A percentile compares a stretch with the other conserved stretches of the same genome.
Evolutionary conservation across 2,113 vertebrate species (phyloP).

Genomic region (Planiliza haematocheilus): DNA sequence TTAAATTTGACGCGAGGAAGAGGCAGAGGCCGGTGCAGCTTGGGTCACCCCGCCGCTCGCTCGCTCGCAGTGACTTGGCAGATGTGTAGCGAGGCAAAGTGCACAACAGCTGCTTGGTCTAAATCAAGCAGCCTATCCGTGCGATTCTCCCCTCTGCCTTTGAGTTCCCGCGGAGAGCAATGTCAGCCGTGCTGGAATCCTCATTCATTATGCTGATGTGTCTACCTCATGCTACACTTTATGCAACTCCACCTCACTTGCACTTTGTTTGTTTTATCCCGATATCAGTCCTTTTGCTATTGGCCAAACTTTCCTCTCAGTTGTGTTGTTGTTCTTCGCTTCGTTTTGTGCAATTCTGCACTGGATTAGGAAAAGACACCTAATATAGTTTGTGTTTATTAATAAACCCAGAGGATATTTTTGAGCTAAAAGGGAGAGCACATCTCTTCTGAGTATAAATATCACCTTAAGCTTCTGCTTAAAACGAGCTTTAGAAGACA

Average conservation of each 20-base stretch:
- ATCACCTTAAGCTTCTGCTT: constrained; percentile 42
- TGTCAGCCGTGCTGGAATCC: constrained; percentile 78
- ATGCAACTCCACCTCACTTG: constrained; percentile 1
- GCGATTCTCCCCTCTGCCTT: constrained; percentile 72
- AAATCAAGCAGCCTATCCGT: constrained; percentile 71
- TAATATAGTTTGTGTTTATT: constrained; percentile 44
- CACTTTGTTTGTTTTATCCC: neutral
- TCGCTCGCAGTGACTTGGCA: constrained; percentile 76
- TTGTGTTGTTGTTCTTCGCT: constrained; percentile 8
- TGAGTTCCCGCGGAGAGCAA: constrained; percentile 80
- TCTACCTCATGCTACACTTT: constrained; percentile 8
- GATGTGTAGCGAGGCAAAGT: constrained; percentile 66
- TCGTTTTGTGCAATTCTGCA: neutral
- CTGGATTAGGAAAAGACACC: neutral
- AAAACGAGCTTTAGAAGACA: constrained; percentile 44
- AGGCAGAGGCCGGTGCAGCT: constrained; percentile 3
- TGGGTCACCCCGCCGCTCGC: constrained; percentile 66
- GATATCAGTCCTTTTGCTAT: neutral
- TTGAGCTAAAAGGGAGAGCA: constrained; percentile 20
- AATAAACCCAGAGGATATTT: constrained; percentile 47
- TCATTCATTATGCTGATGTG: constrained; percentile 72
- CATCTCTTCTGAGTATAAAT: constrained; percentile 43
- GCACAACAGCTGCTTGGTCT: constrained; percentile 79
- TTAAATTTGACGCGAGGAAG: neutral
- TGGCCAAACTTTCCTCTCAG: constrained; percentile 5